Conservation (phyloP, 2,113 vertebrate genomes). For the Taxidea taxus region DNA sequence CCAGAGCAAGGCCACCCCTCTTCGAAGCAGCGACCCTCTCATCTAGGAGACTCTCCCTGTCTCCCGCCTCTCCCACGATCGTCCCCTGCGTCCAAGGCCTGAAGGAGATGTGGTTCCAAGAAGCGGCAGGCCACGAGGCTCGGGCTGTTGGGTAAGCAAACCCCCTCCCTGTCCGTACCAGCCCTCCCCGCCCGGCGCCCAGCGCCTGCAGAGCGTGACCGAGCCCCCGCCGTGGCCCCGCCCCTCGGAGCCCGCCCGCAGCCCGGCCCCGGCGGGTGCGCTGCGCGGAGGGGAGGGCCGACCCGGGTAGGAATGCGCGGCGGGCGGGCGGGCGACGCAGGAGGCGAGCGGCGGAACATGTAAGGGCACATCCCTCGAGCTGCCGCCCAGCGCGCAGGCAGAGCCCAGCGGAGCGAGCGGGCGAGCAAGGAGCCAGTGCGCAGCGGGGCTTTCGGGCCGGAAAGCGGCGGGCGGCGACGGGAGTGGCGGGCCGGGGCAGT, state of each 20-base stretch:
- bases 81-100: fast-evolving
- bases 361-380: constrained; percentile 87
- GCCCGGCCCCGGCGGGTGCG: constrained; percentile 55
- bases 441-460: neutral
- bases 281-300: constrained; percentile 79
- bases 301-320: constrained; percentile 79
- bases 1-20: neutral
- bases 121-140: neutral
- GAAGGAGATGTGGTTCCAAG: neutral
- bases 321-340: constrained; percentile 46
- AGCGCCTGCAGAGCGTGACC: fast-evolving
- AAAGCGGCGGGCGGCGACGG: neutral
- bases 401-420: neutral
- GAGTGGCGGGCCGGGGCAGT: neutral
- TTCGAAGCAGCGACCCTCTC: neutral
- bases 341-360: constrained; percentile 84
- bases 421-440: neutral
- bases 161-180: neutral
- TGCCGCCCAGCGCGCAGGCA: constrained; percentile 51
- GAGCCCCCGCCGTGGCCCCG: neutral
- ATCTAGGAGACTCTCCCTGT: neutral
- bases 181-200: neutral
- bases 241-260: neutral
- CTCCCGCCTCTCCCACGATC: fast-evolving
- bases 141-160: neutral